Evolutionary conservation across 2,113 vertebrate genomes (phyloP), one percentile per base, ranked within the genome.

Genomic region (Nyctereutes procyonoides): DNA sequence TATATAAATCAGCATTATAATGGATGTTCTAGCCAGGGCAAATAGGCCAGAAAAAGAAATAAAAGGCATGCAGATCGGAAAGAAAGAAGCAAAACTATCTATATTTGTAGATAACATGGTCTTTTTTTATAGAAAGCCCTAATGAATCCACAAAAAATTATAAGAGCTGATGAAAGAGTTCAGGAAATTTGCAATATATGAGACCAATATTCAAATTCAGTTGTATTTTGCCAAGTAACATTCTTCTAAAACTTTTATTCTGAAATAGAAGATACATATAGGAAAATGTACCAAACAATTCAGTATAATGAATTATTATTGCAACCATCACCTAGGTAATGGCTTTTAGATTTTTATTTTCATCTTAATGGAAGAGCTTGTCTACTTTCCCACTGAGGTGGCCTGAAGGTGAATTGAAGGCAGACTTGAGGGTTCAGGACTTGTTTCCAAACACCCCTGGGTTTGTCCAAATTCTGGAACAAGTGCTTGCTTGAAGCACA

Each of bases 291-390:
- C 62, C 82, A 95, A 60, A 83, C 11, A 55, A 74, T 90, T 95
- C 48, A 76, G 2, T 43, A 51, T 94, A 94, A 92, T 69, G 80
- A 84, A 65, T 95, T 90, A 81, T 48, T 67, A n/a, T 84, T 95
- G 19, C 56, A 90, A 67, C 69, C 30, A 90, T 19, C 26, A 80
- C 38, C 13, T 71, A 62, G 24, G 32, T 79, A 55, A 71, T 53
- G 17, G 83, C 81, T 92, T 87, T 74, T 74, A 92, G 82, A 81
- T 80, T 85, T 95, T 80, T 81, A 55, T 80, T 92, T 63, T 58
- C 58, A 16, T 86, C 8, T 60, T 92, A 62, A 63, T 87, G 55
- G 73, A 95, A 92, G n/a, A n/a, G 71, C 63, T 73, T 81, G 22
- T 92, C 32, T 63, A 19, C 63, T 55, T 87, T 56, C 43, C 58